Conservation (phyloP, 2,888 invertebrate species). For the Hirtodrosophila trivittata region DNA sequence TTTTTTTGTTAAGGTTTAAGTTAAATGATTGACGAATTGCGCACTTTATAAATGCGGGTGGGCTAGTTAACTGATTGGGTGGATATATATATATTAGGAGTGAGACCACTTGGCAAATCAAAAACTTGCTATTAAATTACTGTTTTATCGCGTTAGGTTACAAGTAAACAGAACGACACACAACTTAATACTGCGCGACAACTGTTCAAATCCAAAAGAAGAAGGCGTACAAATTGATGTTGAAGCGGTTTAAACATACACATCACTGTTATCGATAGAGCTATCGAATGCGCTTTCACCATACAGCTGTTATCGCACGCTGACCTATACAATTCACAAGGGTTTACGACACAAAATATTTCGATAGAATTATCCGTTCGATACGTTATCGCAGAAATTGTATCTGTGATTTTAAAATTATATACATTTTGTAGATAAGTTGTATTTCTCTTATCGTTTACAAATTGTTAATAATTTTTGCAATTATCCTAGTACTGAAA, state of each 20-base stretch:
- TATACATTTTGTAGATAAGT: no score
- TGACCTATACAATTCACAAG: slow-evolving; percentile 20
- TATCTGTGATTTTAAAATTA: no score
- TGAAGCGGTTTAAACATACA: slow-evolving; percentile 18
- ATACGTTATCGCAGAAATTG: no score
- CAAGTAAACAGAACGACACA: slow-evolving; percentile 63
- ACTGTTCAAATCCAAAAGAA: slow-evolving; percentile 45
- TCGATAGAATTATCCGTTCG: no score
- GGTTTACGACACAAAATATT: background rate
- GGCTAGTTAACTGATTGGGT: slow-evolving; percentile 39
- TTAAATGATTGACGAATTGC: slow-evolving; percentile 47
- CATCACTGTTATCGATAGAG: slow-evolving; percentile 35
- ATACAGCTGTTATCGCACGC: slow-evolving; percentile 13
- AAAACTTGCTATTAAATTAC: slow-evolving; percentile 40
- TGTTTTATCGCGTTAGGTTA: slow-evolving; percentile 47
- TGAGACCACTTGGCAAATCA: slow-evolving; percentile 42
- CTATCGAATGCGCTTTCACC: slow-evolving; percentile 23
- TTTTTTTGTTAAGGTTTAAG: slow-evolving; percentile 23
- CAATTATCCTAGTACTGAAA: no score
- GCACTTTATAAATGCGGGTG: slow-evolving; percentile 55
- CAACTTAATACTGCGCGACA: slow-evolving; percentile 63
- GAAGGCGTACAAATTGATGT: slow-evolving; percentile 43
- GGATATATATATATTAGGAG: slow-evolving; percentile 21
- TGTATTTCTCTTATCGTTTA: no score
- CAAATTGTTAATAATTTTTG: no score